A percentile compares a stretch with the other conserved stretches of the same genome.
These are phyloP conservation scores for Drosophila kikkawai DNA, from an alignment of 1,140 invertebrate species.

Conservation along the genomic window DNA sequence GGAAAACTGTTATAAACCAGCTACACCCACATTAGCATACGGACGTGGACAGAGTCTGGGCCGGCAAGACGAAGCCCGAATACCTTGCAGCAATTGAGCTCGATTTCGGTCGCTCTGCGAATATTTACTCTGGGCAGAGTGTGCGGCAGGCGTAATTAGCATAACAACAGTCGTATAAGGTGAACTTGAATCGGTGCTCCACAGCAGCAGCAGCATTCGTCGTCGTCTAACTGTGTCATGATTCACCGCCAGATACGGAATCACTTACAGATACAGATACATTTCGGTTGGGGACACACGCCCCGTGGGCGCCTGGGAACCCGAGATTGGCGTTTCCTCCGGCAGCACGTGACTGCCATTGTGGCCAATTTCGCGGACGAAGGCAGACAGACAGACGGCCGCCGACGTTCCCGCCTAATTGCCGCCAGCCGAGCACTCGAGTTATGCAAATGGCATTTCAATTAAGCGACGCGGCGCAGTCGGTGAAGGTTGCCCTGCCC, in stretches of 20 bases:
- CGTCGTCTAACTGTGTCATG: slow-evolving; percentile 65
- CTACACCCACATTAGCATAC: slow-evolving; percentile 76
- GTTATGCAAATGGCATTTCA: slow-evolving; percentile 79
- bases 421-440: slow-evolving; percentile 18
- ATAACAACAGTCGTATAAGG: slow-evolving; percentile 56
- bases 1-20: slow-evolving; percentile 67
- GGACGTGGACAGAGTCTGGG: not conserved
- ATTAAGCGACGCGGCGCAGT: slow-evolving; percentile 67
- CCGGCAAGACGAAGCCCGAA: slow-evolving; percentile 20
- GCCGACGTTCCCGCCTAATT: slow-evolving; percentile 20
- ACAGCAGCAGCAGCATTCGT: slow-evolving; percentile 21
- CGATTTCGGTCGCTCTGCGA: slow-evolving; percentile 1
- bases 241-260: slow-evolving; percentile 55
- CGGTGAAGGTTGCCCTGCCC: slow-evolving; percentile 69
- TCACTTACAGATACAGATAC: slow-evolving; percentile 34
- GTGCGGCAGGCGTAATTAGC: slow-evolving; percentile 60
- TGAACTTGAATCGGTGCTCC: slow-evolving; percentile 69
- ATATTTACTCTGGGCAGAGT: slow-evolving; percentile 27
- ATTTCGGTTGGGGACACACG: slow-evolving; percentile 6
- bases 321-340: slow-evolving; percentile 35
- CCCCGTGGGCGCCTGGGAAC: slow-evolving; percentile 20
- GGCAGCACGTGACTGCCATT: slow-evolving; percentile 65
- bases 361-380: slow-evolving; percentile 15
- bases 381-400: slow-evolving; percentile 2
- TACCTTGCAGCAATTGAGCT: slow-evolving; percentile 36